These are phyloP conservation scores for Aproaerema taeniolella DNA, from an alignment of 2,888 invertebrate species.

Conservation along the genomic window DNA sequence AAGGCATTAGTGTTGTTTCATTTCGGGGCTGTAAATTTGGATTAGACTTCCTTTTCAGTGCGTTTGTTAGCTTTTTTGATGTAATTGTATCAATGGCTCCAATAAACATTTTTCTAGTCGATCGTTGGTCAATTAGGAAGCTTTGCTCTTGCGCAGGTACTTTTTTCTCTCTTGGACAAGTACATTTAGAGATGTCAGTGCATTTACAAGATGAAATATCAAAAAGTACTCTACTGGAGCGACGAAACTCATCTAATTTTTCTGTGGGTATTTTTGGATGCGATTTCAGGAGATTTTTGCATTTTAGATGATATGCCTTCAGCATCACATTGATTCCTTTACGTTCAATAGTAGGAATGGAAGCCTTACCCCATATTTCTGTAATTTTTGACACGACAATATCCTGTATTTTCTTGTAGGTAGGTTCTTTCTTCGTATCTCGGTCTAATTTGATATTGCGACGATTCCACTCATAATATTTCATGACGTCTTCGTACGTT, in stretches of 20 bases:
- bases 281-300: conserved; percentile 1
- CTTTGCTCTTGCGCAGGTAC: no score
- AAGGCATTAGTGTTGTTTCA: no score
- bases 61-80: no score
- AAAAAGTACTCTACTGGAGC: conserved; percentile 1
- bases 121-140: no score
- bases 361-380: no score
- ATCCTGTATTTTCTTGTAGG: neutral
- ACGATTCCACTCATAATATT: conserved; percentile 9
- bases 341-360: neutral
- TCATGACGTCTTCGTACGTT: no score
- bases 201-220: neutral
- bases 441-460: neutral
- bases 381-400: neutral
- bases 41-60: no score
- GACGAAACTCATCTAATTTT: conserved; percentile 1
- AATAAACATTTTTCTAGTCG: no score
- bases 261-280: conserved; percentile 5
- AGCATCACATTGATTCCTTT: neutral
- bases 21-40: no score
- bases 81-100: no score
- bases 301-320: neutral
- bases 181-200: no score
- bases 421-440: neutral
- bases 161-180: no score